Evolutionary conservation across 2,797 vertebrate genomes (phyloP).

Genomic region (Platalea minor): DNA sequence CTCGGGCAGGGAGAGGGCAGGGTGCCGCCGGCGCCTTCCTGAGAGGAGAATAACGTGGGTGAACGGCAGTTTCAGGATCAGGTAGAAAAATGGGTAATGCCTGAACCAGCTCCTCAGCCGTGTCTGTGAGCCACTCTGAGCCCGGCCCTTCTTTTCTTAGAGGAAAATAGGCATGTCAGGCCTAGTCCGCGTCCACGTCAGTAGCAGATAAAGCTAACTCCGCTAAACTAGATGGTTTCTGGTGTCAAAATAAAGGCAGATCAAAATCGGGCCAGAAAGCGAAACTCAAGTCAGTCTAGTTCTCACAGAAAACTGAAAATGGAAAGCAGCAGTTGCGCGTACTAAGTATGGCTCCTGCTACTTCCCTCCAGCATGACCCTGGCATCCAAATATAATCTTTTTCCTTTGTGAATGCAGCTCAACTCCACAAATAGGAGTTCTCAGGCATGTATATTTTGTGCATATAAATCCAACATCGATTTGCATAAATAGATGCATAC

Average conservation of each 20-base stretch:
- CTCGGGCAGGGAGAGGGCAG: neutral
- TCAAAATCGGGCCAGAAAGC: neutral
- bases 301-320: neutral
- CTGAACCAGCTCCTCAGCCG: fast-evolving
- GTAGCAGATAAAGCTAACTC: neutral
- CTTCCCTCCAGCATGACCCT: neutral
- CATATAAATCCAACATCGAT: conserved; percentile 3
- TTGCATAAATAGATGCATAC: conserved; percentile 56
- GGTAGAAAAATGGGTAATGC: neutral
- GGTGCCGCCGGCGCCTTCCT: neutral
- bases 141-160: neutral
- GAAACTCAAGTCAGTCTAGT: neutral
- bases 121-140: neutral
- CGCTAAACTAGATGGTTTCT: neutral
- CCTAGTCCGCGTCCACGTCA: neutral
- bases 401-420: neutral
- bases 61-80: neutral
- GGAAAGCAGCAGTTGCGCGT: neutral
- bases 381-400: neutral
- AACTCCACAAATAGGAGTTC: neutral
- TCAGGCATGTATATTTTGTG: conserved; percentile 9
- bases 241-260: conserved; percentile 2
- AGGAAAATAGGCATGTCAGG: neutral
- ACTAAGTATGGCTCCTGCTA: neutral
- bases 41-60: neutral